Evolutionary conservation across 2,113 vertebrate species (phyloP).

Genomic region (Campylomormyrus numenius): DNA sequence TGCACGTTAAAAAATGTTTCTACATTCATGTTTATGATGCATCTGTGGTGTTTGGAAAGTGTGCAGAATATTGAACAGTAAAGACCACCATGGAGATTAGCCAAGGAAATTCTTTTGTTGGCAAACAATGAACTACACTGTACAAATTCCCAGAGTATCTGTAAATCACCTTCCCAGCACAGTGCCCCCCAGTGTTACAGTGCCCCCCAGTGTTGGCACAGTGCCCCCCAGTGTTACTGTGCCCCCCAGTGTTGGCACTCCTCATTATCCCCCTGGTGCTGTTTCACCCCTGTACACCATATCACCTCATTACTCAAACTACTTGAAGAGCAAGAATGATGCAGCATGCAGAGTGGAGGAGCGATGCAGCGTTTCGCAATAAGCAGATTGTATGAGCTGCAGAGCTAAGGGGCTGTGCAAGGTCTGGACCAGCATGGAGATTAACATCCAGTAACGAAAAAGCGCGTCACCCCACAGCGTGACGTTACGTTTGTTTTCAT

Average conservation of each 20-base stretch:
- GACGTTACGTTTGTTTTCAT: background rate
- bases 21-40: background rate
- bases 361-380: background rate
- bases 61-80: background rate
- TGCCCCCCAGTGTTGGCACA: background rate
- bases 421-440: background rate
- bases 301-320: background rate
- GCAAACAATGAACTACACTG: background rate
- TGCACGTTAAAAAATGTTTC: background rate
- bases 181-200: background rate
- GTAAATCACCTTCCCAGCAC: background rate
- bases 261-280: background rate
- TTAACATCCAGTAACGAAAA: background rate
- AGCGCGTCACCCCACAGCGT: background rate
- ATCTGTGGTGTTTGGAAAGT: background rate
- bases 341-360: background rate
- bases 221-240: no score
- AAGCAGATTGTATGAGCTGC: background rate
- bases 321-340: background rate
- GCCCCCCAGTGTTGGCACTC: background rate
- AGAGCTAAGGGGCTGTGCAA: background rate
- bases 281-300: background rate
- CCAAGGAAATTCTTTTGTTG: background rate
- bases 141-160: background rate
- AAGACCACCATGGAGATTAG: background rate